phyloP scores from a whole-genome alignment of 2,113 vertebrate genomes.

The Xiphophorus hellerii region DNA sequence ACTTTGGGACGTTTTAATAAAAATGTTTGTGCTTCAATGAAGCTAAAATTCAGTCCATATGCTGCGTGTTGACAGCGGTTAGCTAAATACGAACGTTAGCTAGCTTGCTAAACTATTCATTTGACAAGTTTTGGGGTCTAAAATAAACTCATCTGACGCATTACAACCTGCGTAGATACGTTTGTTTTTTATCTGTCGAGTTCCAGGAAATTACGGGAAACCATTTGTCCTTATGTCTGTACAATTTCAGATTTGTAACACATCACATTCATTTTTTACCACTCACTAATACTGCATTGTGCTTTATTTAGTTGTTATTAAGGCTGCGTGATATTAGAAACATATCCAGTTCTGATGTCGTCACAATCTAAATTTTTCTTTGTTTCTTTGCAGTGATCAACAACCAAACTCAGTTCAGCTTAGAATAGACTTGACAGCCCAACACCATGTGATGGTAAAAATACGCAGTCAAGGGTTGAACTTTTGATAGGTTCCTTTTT shows the following conservation, averaged over 20 bases:
- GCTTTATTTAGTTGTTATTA: not conserved
- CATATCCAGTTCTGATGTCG: not conserved
- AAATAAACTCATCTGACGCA: not conserved
- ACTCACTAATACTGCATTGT: too few relatives aligned
- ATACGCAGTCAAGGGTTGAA: not conserved
- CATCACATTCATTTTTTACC: not conserved
- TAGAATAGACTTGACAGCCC: not conserved
- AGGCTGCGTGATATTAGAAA: too few relatives aligned
- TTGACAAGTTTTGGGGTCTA: too few relatives aligned
- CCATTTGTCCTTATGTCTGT: not conserved
- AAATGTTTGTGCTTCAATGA: not conserved
- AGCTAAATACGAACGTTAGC: conserved; percentile 31
- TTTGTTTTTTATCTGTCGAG: not conserved
- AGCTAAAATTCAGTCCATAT: not conserved
- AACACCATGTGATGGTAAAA: not conserved
- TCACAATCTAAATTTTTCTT: not conserved
- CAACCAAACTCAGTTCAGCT: too few relatives aligned
- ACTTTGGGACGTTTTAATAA: not conserved
- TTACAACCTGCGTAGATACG: not conserved
- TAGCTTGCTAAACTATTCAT: not conserved
- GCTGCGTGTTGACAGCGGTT: conserved; percentile 6
- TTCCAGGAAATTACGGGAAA: not conserved
- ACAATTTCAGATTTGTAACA: not conserved
- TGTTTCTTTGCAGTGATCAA: too few relatives aligned
- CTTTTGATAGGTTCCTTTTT: not conserved